phyloP scores from a whole-genome alignment of 2,113 vertebrate genomes.

The Ornithorhynchus anatinus region DNA sequence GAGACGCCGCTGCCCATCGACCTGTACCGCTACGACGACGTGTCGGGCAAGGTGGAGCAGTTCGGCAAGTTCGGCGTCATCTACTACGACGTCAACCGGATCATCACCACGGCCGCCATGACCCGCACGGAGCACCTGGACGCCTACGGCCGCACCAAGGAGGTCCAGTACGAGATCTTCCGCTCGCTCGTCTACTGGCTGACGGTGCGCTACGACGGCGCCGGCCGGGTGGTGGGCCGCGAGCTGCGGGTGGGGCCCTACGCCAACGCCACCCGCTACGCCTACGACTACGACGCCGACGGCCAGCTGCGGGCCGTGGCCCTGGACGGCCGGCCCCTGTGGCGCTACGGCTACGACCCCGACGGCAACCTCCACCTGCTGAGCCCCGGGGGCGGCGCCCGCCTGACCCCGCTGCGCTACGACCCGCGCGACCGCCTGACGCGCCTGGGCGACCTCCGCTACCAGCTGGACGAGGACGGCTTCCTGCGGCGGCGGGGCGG shows the following conservation, averaged over 20 bases:
- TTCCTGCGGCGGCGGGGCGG: conserved; percentile 93
- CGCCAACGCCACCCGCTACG: conserved; percentile 94
- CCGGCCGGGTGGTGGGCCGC: conserved; percentile 96
- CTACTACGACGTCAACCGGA: conserved; percentile 98
- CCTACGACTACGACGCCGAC: conserved; percentile 93
- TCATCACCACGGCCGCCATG: conserved; percentile 98
- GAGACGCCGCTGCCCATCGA: conserved; percentile 96
- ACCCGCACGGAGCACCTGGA: conserved; percentile 99
- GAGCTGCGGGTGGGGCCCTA: conserved; percentile 98
- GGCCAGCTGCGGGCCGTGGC: conserved; percentile 95
- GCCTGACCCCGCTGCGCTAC: conserved; percentile 92
- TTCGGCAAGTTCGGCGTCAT: conserved; percentile 98
- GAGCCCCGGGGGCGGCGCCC: conserved; percentile 92
- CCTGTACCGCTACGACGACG: conserved; percentile 94
- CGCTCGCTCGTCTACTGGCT: conserved; percentile 99
- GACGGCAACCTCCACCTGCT: conserved; percentile 96
- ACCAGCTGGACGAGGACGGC: conserved; percentile 94
- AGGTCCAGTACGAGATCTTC: conserved; percentile 98
- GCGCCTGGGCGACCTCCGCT: conserved; percentile 90
- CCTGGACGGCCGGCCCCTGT: conserved; percentile 94
- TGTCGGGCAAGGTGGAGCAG: conserved; percentile 96
- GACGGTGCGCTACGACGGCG: conserved; percentile 97
- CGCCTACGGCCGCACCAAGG: conserved; percentile 93
- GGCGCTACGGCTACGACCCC: conserved; percentile 97
- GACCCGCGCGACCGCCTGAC: conserved; percentile 94